phyloP scores from a whole-genome alignment of 2,113 vertebrate genomes.

The Murina feae region DNA sequence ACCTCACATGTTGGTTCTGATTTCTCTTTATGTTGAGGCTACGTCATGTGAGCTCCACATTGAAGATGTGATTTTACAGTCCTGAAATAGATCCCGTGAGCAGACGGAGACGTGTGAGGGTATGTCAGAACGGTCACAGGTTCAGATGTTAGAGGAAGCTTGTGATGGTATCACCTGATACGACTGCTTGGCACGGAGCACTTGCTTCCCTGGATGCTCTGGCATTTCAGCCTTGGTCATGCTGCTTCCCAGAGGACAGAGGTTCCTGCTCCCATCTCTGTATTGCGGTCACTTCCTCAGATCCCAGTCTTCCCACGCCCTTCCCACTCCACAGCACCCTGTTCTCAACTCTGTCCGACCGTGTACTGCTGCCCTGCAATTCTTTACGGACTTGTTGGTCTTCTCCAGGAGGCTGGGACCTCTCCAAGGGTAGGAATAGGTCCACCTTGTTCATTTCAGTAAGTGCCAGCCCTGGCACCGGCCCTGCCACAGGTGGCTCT shows the following conservation, averaged over 20 bases:
- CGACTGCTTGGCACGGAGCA: not conserved
- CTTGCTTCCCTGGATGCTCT: not conserved
- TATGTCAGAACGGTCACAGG: not conserved
- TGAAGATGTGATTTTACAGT: conserved; percentile 8
- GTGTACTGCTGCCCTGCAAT: not conserved
- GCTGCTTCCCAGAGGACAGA: not conserved
- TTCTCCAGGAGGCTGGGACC: not conserved
- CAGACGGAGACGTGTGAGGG: not conserved
- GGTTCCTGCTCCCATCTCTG: not conserved
- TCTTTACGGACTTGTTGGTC: not conserved
- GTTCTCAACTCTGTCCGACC: not conserved
- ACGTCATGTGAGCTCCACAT: not conserved
- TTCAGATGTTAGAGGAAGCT: not conserved
- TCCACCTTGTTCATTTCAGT: not conserved
- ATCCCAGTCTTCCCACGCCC: not conserved
- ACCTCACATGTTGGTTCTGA: not conserved
- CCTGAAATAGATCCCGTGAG: not conserved
- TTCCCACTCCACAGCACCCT: not conserved
- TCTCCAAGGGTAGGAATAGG: not conserved
- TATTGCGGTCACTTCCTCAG: not conserved
- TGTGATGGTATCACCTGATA: not conserved
- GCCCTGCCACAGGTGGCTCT: not conserved
- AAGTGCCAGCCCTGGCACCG: not conserved
- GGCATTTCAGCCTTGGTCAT: not conserved
- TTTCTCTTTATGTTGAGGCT: conserved; percentile 37